Evolutionary conservation across 2,888 invertebrate species (phyloP).

Genomic region (Hyposoter didymator): DNA sequence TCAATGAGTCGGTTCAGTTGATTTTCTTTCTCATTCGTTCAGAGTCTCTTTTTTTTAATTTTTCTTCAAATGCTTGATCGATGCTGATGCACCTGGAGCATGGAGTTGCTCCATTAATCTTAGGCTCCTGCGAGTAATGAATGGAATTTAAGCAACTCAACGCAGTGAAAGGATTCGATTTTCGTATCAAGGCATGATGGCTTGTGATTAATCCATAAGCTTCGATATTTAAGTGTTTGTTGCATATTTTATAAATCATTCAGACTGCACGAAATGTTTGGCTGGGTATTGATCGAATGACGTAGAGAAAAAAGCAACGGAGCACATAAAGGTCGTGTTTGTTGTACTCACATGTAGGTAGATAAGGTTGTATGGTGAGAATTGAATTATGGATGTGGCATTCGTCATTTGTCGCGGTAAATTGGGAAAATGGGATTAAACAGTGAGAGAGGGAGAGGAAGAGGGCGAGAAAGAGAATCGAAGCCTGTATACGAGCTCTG

Average conservation of each 20-base stretch:
- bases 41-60: neutral
- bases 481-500: conserved; percentile 30
- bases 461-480: neutral
- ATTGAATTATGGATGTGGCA: conserved; percentile 48
- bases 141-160: too few species aligned
- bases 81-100: neutral
- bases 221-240: neutral
- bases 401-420: conserved; percentile 63
- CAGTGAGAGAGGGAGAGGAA: conserved; percentile 26
- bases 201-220: neutral
- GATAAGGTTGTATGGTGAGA: conserved; percentile 32
- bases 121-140: too few species aligned
- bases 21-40: neutral
- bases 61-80: neutral
- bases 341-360: conserved; percentile 4
- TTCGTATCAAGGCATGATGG: neutral
- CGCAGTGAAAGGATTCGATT: neutral
- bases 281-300: neutral
- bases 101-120: neutral
- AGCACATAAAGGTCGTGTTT: conserved; percentile 12
- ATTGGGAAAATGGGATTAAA: conserved; percentile 59
- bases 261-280: neutral
- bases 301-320: neutral
- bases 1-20: neutral
- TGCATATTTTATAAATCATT: neutral